Conservation (phyloP, 2,113 vertebrate species). For the Anolis carolinensis region DNA sequence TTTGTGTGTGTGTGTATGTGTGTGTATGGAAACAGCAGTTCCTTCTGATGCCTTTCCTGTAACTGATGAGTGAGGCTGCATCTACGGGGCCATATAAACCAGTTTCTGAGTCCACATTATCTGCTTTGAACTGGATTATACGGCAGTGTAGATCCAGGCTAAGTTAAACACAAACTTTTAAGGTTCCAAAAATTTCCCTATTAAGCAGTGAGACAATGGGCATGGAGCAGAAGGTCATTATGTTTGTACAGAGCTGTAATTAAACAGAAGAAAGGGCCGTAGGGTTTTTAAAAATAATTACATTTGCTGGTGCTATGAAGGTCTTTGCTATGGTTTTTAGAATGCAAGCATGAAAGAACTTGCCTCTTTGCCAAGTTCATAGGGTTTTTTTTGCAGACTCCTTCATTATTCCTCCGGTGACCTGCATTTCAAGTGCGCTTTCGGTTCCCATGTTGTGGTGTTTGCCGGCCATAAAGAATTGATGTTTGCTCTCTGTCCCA, state of each 20-base stretch:
- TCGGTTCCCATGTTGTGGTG: neutral
- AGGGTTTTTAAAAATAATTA: neutral
- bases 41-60: rapidly evolving
- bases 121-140: no score
- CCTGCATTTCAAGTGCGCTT: neutral
- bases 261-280: neutral
- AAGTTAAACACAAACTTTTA: neutral
- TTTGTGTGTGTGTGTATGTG: no score
- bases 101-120: no score
- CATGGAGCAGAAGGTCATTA: no score
- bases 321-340: no score
- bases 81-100: no score
- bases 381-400: no score
- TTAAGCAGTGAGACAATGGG: neutral
- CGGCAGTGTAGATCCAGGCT: neutral
- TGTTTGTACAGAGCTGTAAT: neutral
- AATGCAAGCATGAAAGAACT: no score
- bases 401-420: no score
- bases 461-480: no score
- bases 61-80: neutral
- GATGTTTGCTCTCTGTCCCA: neutral
- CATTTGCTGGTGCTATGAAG: neutral
- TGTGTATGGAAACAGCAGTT: slow-evolving; percentile 16
- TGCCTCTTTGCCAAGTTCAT: no score
- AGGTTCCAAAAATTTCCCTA: neutral